Evolutionary conservation across 2,888 invertebrate genomes (phyloP).

Genomic region (Ennomos fuscantarius): DNA sequence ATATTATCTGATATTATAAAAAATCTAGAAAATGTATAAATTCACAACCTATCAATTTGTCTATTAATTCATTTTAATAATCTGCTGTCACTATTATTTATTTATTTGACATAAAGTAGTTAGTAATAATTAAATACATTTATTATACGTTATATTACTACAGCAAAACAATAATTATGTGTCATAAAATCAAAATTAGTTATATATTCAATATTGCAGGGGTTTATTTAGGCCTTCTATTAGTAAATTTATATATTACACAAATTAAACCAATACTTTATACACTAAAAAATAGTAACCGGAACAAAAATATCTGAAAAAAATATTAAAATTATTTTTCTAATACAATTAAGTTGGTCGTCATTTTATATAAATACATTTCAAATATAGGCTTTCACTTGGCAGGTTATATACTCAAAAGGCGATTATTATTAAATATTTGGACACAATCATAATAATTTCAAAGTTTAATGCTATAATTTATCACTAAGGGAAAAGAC

Average conservation of each 20-base stretch:
- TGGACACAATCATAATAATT: constrained; percentile 28
- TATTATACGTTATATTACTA: too few relatives aligned
- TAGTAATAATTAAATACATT: constrained; percentile 44
- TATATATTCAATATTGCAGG: too few relatives aligned
- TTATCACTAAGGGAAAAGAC: constrained; percentile 7
- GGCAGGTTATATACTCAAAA: constrained; percentile 41
- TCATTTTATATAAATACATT: constrained; percentile 30
- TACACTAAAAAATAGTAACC: too few relatives aligned
- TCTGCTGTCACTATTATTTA: constrained; percentile 44
- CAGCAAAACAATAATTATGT: too few relatives aligned
- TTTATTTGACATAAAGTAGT: constrained; percentile 38
- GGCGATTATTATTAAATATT: constrained; percentile 34
- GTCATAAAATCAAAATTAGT: too few relatives aligned
- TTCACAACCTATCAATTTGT: constrained; percentile 84
- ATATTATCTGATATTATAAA: constrained; percentile 70
- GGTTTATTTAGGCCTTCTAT: too few relatives aligned
- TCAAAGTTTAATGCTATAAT: neutral
- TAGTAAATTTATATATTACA: too few relatives aligned
- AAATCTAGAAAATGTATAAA: constrained; percentile 84
- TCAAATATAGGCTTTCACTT: constrained; percentile 37
- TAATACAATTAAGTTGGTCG: constrained; percentile 34
- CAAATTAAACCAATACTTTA: too few relatives aligned
- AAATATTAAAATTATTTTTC: constrained; percentile 13
- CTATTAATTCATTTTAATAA: constrained; percentile 60
- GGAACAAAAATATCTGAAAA: constrained; percentile 2